These are phyloP conservation scores for Polydrusus cervinus DNA, from an alignment of 2,888 invertebrate species.

Conservation along the genomic window DNA sequence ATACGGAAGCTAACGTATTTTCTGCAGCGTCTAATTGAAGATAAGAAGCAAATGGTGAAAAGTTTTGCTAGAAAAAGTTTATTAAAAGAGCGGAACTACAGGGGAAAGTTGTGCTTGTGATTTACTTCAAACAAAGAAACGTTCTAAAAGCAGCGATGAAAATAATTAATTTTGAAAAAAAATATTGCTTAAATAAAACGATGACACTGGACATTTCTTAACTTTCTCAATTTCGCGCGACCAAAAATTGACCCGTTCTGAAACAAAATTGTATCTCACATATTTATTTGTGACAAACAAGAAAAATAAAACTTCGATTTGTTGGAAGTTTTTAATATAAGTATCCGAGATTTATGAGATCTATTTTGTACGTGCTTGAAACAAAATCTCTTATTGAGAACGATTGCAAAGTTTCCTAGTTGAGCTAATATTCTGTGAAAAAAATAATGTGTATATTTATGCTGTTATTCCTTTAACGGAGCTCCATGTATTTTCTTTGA, in stretches of 20 bases:
- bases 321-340: conserved; percentile 5
- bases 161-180: too few relatives aligned
- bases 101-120: too few relatives aligned
- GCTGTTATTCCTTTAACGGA: too few relatives aligned
- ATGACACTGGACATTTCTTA: too few relatives aligned
- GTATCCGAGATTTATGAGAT: conserved; percentile 2
- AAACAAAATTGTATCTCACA: too few relatives aligned
- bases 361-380: conserved; percentile 4
- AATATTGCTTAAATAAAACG: too few relatives aligned
- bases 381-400: not conserved
- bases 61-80: not conserved
- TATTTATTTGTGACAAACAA: not conserved
- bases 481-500: too few relatives aligned
- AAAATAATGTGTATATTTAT: too few relatives aligned
- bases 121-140: too few relatives aligned
- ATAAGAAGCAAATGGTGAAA: conserved; percentile 6
- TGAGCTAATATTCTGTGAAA: not conserved
- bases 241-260: too few relatives aligned
- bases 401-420: not conserved
- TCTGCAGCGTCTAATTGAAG: not conserved
- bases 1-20: not conserved
- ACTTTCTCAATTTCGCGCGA: too few relatives aligned
- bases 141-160: too few relatives aligned
- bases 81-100: not conserved
- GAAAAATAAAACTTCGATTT: not conserved